These are phyloP conservation scores for Telenomus remus DNA, from an alignment of 1,140 invertebrate genomes.

Conservation along the genomic window DNA sequence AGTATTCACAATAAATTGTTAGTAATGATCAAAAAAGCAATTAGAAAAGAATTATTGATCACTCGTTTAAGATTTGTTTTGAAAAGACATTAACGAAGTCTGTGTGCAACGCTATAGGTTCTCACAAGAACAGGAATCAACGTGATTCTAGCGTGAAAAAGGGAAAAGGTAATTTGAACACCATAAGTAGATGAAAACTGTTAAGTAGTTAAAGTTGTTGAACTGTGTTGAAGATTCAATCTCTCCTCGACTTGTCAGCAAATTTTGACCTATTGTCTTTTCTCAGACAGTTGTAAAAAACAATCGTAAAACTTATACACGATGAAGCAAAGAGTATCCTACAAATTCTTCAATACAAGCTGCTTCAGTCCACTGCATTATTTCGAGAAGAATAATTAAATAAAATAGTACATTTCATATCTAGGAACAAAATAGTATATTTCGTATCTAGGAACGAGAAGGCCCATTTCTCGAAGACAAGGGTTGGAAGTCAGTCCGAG, in stretches of 20 bases:
- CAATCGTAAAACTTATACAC: constrained; percentile 28
- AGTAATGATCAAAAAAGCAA: too few species aligned
- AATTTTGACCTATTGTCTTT: constrained; percentile 7
- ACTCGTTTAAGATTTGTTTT: background rate
- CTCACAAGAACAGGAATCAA: constrained; percentile 47
- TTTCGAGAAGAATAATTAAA: constrained; percentile 48
- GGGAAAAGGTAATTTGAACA: constrained; percentile 49
- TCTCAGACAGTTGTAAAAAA: constrained; percentile 8
- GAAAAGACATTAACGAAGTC: constrained; percentile 28
- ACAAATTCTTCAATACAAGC: constrained; percentile 53
- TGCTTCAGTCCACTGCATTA: constrained; percentile 68
- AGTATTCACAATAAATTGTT: too few species aligned
- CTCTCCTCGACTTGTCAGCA: constrained; percentile 13
- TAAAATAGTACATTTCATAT: too few species aligned
- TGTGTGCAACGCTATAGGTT: constrained; percentile 39
- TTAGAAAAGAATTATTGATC: too few species aligned
- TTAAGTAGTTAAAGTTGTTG: constrained; percentile 41
- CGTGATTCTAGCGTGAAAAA: constrained; percentile 39
- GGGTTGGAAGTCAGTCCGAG: too few species aligned
- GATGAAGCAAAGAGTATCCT: too few species aligned
- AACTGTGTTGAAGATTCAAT: constrained; percentile 28
- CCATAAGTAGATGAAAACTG: constrained; percentile 44
- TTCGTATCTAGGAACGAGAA: too few species aligned
- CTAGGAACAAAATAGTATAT: too few species aligned
- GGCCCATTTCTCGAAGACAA: too few species aligned